These are phyloP conservation scores for Neoaliturus tenellus DNA, from an alignment of 2,888 invertebrate species.

Conservation along the genomic window DNA sequence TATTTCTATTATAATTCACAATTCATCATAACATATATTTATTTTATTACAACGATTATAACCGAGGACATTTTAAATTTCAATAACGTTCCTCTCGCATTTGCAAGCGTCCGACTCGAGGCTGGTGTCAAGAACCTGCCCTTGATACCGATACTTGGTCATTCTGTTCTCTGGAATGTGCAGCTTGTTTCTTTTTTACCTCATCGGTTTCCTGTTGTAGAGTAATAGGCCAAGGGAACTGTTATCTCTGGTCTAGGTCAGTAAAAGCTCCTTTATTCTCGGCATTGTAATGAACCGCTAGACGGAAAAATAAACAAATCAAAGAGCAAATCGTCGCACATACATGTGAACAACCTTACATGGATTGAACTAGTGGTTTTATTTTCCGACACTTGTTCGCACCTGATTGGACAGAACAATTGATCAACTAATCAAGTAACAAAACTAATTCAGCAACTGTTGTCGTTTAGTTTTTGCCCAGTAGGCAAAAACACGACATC, in stretches of 20 bases:
- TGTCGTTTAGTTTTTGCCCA: no score
- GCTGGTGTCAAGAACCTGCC: neutral
- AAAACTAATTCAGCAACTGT: no score
- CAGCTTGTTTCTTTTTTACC: neutral
- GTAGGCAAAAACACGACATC: no score
- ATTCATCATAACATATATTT: no score
- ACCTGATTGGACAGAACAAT: no score
- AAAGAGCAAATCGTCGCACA: no score
- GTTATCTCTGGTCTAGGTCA: neutral
- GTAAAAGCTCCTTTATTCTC: neutral
- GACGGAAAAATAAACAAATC: neutral
- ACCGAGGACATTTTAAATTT: no score
- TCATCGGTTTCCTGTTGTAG: neutral
- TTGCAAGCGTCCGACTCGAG: conserved; percentile 5
- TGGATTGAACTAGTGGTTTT: neutral
- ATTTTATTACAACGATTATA: no score
- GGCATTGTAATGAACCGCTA: neutral
- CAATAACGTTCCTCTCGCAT: no score
- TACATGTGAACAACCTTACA: neutral
- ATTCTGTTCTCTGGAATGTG: conserved; percentile 12
- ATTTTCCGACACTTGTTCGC: neutral
- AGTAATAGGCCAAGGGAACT: conserved; percentile 11
- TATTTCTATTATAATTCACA: no score
- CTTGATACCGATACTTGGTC: conserved; percentile 5
- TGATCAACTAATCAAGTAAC: no score